Evolutionary conservation across 23 tunicate genomes (phyloP), one percentile per base, ranked within the genome.

Genomic region (Diplosoma virens): DNA sequence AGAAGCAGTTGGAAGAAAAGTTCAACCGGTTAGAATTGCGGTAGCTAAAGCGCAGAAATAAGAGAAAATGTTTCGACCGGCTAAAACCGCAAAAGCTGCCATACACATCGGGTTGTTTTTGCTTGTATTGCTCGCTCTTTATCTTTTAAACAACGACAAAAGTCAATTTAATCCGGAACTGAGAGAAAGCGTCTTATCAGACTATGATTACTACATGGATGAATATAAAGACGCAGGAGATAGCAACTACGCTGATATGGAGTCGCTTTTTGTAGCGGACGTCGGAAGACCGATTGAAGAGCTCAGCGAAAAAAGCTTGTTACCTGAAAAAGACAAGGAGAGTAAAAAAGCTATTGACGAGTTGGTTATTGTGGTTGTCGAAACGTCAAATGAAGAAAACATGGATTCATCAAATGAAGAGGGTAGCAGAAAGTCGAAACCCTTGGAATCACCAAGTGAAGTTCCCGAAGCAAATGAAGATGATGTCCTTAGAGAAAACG

Each of bases 401-500:
- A 20, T 14, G 32, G 72, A 59, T 30, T 60, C 30, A 16, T 54
- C 47, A 5, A 34, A 28, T 14, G 67, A 46, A 24, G 32, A 77
- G 14, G 58, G 72, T 7, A 22, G 34, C 0, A 61, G 52, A 48
- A 79, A 79, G 16, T 37, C 58, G 14, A 67, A 85, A 25, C 33
- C 80, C 0, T 58, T 92, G 37, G 97, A 92, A 31, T 76, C 90
- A 1, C 97, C 97, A 14, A 67, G 71, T 21, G 89, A 87, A 66
- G 67, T 33, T 3, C 82, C 79, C 16, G 85, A 82, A 32, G 75
- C 74, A 31, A 84, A 74, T 27, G 86, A 87, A 30, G 81, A 70
- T 11, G 90, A 84, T 46, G 83, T 84, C 45, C 78, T 89, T 21
- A 80, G 96, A 31, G 96, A 89, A 29, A 89, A 82, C 72, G 96